Base-by-base conservation (phyloP, 2,888 invertebrate species). In the Ephialtes manifestator region DNA sequence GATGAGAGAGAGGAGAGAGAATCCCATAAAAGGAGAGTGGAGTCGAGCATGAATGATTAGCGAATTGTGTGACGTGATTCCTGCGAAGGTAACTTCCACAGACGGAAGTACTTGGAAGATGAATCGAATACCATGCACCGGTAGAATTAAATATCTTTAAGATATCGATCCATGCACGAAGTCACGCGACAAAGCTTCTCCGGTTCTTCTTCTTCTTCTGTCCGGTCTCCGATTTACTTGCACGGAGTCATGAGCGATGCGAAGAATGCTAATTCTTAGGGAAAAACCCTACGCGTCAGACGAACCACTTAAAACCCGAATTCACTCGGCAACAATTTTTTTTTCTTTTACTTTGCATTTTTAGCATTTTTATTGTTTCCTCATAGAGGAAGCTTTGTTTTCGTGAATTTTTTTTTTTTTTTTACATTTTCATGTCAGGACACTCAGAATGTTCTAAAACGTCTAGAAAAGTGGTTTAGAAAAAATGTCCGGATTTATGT, bases 201-300 rank as follows among this genome's bases (percentile, higher is more conserved):
- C 24, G 20, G 1, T 43, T 15, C 15, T 39, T 13, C n/a, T 28
- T 24, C 70, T n/a, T 31, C 28, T 24, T 46, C 35, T 28, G 28
- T 67, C 10, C 11, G 31, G 8, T 51, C 15, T 18, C 48, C 46
- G 75, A 63, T 75, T 51, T 48, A 51, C 48, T 28, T 70, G 4
- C 48, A 31, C 15, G 15, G 15, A 13, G 5, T 28, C 11, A 8
- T 11, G 24, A 31, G 58, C 43, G 11, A 78, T n/a, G 77, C 35
- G 58, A 35, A 4, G 70, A 78, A 78, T 78, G 70, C 15, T 46
- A 78, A 55, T 70, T 46, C 43, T 15, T 18, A 28, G 60, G 60
- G 60, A 51, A 78, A 60, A 63, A 35, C 48, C 60, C 60, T 31
- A 35, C 31, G 18, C 53, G 70, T 70, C 51, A 70, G 4, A 8